These are phyloP conservation scores for Drosophila chauvacae DNA, from an alignment of 1,140 invertebrate species.

Conservation along the genomic window DNA sequence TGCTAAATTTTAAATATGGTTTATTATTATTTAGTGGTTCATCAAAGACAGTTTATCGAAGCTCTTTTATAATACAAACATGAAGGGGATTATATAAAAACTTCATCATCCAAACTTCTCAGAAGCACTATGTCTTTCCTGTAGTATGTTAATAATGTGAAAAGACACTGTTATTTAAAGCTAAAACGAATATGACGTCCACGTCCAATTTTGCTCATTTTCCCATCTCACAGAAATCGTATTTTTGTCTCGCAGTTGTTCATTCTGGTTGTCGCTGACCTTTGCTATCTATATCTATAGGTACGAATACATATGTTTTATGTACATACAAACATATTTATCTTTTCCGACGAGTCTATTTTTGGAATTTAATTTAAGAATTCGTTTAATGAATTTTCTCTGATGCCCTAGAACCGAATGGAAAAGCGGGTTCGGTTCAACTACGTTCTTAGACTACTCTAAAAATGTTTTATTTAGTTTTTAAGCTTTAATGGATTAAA, in stretches of 20 bases:
- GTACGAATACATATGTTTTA: conserved; percentile 35
- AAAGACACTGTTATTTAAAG: neutral
- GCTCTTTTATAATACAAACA: neutral
- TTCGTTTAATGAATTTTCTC: conserved; percentile 34
- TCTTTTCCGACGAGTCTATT: conserved; percentile 52
- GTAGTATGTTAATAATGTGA: neutral
- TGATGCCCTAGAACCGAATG: neutral
- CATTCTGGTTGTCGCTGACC: conserved; percentile 57
- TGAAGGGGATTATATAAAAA: neutral
- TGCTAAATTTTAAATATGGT: neutral
- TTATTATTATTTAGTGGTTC: no score
- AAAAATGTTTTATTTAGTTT: neutral
- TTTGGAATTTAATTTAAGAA: conserved; percentile 67
- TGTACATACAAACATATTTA: conserved; percentile 28
- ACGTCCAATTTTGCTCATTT: conserved; percentile 7
- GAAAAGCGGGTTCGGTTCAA: neutral
- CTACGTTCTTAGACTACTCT: no score
- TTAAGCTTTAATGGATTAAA: neutral
- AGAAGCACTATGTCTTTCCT: no score
- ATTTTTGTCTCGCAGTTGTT: conserved; percentile 31
- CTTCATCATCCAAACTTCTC: neutral
- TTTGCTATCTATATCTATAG: conserved; percentile 52
- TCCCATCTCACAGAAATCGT: neutral
- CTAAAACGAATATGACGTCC: neutral
- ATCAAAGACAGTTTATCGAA: neutral